Evolutionary conservation across 2,888 invertebrate genomes (phyloP), one percentile per base, ranked within the genome.

Genomic region (Seladonia tumulorum): DNA sequence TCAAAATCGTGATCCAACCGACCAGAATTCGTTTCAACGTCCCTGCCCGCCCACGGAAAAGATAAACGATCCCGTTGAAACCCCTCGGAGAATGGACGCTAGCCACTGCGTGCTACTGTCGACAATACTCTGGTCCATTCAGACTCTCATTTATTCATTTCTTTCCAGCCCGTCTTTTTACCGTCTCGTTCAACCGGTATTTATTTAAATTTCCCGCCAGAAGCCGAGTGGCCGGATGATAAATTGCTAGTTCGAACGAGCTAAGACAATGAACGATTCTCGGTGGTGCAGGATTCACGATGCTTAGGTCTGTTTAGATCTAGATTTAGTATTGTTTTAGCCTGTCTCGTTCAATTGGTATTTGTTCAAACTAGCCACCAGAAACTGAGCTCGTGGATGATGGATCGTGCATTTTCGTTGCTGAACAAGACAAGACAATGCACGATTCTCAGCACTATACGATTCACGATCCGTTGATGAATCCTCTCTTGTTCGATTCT

Each of bases 51-150:
- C 60, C 60, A 25, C 60, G 14, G 29, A n/a, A 29, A 63, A 63
- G 63, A 63, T 63, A 63, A 63, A 63, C 63, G 63, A 63, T 29
- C 63, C 63, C 2, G 63, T 29, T 29, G 63, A n/a, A 63, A 63
- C 63, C 63, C 63, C 63, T 63, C 29, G 63, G 63, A 63, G 29
- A 63, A 63, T 29, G 29, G 14, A 29, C 63, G 2, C 29, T 25
- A 16, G 29, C 63, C 63, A 63, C 25, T 8, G 53, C 16, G 63
- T 2, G 25, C 14, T 29, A 16, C 12, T 25, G 7, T 63, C 63
- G 63, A 0, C 29, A 16, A 29, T 16, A 2, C 29, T 63, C 7
- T 16, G 29, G 29, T 63, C 63, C 60, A 60, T 60, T 60, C 7
- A 14, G 25, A 60, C 60, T 16, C 29, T 29, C 25, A 16, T 63